These are phyloP conservation scores for Furcula furcula DNA, from an alignment of 2,888 invertebrate species.

Conservation along the genomic window DNA sequence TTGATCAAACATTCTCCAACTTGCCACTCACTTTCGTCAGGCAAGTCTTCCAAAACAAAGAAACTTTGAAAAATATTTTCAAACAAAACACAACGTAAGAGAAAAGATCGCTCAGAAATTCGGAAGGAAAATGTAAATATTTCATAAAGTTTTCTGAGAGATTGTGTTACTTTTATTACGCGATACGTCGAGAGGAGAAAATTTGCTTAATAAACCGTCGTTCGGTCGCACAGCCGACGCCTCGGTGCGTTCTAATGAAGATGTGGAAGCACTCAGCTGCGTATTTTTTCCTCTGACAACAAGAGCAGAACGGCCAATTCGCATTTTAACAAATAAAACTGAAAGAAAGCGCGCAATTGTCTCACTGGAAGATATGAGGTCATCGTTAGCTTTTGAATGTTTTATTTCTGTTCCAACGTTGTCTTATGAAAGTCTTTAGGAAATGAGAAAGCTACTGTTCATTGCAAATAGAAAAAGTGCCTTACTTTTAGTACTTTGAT, in stretches of 20 bases:
- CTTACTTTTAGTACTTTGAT: background rate
- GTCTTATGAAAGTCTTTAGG: slow-evolving; percentile 3
- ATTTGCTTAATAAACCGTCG: slow-evolving; percentile 55
- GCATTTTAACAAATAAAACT: slow-evolving; percentile 34
- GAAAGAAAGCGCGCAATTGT: slow-evolving; percentile 15
- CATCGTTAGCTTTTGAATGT: slow-evolving; percentile 18
- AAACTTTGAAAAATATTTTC: slow-evolving; percentile 14
- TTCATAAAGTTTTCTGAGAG: slow-evolving; percentile 34
- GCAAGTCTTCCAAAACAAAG: slow-evolving; percentile 11
- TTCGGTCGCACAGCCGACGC: slow-evolving; percentile 39
- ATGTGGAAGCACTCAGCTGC: slow-evolving; percentile 27
- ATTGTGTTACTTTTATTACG: slow-evolving; percentile 44
- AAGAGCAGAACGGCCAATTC: slow-evolving; percentile 22
- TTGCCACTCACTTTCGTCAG: slow-evolving; percentile 6
- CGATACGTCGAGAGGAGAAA: slow-evolving; percentile 29
- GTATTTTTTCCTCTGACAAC: slow-evolving; percentile 20
- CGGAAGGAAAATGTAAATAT: slow-evolving; percentile 30
- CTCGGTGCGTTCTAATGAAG: slow-evolving; percentile 29
- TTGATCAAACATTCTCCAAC: background rate
- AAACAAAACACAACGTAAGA: slow-evolving; percentile 12
- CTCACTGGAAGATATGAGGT: slow-evolving; percentile 16
- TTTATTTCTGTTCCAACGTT: slow-evolving; percentile 11
- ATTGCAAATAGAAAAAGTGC: slow-evolving; percentile 6
- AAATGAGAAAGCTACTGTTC: slow-evolving; percentile 7
- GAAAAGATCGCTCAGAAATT: slow-evolving; percentile 16